Evolutionary conservation across 2,888 invertebrate species (phyloP).

Genomic region (Nephrotoma flavescens): DNA sequence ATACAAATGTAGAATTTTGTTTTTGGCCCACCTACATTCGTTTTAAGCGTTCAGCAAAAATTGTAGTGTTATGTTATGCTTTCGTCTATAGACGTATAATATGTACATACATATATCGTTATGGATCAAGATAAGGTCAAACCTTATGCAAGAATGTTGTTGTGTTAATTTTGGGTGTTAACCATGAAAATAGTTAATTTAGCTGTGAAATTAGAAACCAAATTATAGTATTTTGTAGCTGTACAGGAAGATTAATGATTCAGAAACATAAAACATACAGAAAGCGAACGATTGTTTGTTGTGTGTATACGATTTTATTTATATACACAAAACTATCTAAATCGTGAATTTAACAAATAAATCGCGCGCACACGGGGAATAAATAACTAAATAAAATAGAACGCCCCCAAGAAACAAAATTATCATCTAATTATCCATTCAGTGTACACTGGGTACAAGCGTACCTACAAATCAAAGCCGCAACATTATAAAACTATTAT

Average conservation of each 20-base stretch:
- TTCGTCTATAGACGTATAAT: not conserved
- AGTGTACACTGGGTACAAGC: not conserved
- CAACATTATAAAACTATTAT: not conserved
- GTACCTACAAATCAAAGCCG: not conserved
- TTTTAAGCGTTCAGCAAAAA: not conserved
- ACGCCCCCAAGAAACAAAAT: not conserved
- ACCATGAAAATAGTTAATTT: conserved; percentile 3
- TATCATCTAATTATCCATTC: not conserved
- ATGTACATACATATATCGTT: not conserved
- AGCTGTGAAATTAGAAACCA: conserved; percentile 1
- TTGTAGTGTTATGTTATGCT: not conserved
- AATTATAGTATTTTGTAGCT: not conserved
- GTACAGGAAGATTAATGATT: not conserved
- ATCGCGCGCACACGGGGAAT: not conserved
- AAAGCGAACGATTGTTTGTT: not conserved
- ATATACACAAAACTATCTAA: not conserved
- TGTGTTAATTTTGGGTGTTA: not conserved
- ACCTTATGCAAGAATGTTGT: not conserved
- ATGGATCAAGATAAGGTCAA: not conserved
- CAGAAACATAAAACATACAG: not conserved
- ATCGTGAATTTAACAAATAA: not conserved
- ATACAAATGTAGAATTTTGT: not conserved
- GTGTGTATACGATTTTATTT: not conserved
- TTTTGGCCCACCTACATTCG: not conserved
- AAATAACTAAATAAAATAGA: not conserved